Conservation (phyloP, 2,888 invertebrate species). For the Cotesia congregata region DNA sequence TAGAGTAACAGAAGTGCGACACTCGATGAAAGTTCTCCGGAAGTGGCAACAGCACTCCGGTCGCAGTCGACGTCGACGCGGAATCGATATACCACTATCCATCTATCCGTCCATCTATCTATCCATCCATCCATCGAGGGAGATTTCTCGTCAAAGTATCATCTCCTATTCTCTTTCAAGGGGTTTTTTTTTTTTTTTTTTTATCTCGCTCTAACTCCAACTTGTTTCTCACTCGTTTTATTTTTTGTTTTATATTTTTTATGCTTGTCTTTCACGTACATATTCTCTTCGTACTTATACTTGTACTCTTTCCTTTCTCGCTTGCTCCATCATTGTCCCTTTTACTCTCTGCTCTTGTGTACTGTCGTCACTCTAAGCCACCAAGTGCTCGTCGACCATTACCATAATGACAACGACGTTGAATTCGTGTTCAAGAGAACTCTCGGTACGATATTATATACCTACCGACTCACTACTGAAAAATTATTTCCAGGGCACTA, state of each 20-base stretch:
- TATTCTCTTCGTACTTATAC: slow-evolving; percentile 7
- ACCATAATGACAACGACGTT: slow-evolving; percentile 41
- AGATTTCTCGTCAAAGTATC: slow-evolving; percentile 49
- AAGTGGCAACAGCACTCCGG: slow-evolving; percentile 39
- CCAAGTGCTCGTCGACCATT: slow-evolving; percentile 39
- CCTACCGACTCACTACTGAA: slow-evolving; percentile 8
- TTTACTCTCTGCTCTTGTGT: neutral
- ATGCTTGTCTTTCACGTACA: neutral
- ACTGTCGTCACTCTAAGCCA: slow-evolving; percentile 13
- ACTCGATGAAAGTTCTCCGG: slow-evolving; percentile 38
- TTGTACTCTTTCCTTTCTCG: slow-evolving; percentile 17
- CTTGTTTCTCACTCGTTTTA: slow-evolving; percentile 14
- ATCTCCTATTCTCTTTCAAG: slow-evolving; percentile 52
- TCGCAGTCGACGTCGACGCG: slow-evolving; percentile 29
- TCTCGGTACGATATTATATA: neutral
- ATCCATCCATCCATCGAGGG: slow-evolving; percentile 35
- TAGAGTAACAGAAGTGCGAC: slow-evolving; percentile 33
- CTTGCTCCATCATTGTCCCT: slow-evolving; percentile 23
- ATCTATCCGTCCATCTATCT: slow-evolving; percentile 33
- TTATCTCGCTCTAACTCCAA: slow-evolving; percentile 34
- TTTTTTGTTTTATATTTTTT: slow-evolving; percentile 4
- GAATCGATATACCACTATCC: slow-evolving; percentile 49
- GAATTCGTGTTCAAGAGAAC: slow-evolving; percentile 31
- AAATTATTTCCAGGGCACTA: slow-evolving; percentile 3
- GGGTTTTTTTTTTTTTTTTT: too few species aligned